Base-by-base conservation (phyloP, 2,113 vertebrate species). In the Nipponia nippon region DNA sequence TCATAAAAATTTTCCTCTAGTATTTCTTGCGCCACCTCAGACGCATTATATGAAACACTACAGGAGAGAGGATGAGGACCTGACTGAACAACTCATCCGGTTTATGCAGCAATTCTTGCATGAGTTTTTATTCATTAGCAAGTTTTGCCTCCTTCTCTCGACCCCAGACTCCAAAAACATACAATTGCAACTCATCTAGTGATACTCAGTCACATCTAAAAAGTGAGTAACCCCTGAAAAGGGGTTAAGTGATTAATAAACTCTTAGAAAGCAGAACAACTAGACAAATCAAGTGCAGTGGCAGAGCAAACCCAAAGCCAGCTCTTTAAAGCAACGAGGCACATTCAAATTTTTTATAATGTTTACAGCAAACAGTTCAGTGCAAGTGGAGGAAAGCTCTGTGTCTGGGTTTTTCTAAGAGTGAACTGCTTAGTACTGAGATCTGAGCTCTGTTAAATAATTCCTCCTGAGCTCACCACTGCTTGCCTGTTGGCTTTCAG, bases 61-160 rank as follows among this genome's bases (percentile, higher is more conserved):
- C 30, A 47, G 29, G 79, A 93, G 19, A 69, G 19, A 76, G 30
- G 34, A 73, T 38, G 40, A 66, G 6, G 36, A 84, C 44, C 6
- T 0, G 6, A 25, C 9, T 2, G 5, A 71, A 59, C 15, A 53
- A 20, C 26, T 81, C 19, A 38, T 36, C 8, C 0, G 2, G 34
- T 52, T 86, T 81, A 92, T 63, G 21, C 29, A 71, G 19, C 16
- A 89, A 32, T 47, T 93, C 67, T 46, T 76, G 5, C 22, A n/a
- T 10, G 14, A 18, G 8, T 17, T 83, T 90, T 90, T 49, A 73
- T 70, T 58, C 59, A 53, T 20, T 59, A 38, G 1, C 10, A 29
- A 27, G 17, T 59, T 83, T 89, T 44, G 7, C 13, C 25, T 59
- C 20, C 46, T 72, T 61, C 15, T 13, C 22, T 40, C 26, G 56